These are phyloP conservation scores for Chionomys nivalis DNA, from an alignment of 2,113 vertebrate genomes.

Conservation along the genomic window DNA sequence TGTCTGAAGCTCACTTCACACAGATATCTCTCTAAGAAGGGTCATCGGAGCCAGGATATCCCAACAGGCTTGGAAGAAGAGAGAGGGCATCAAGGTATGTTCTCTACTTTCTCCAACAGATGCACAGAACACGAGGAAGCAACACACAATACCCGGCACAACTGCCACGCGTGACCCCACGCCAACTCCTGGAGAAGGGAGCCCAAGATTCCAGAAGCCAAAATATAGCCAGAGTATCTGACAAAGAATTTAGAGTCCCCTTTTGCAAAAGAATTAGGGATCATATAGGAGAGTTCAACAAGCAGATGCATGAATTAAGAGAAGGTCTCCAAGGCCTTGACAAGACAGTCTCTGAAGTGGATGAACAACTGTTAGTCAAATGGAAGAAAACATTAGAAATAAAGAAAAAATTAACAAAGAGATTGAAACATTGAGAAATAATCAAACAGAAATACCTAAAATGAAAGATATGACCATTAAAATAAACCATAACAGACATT, in stretches of 20 bases:
- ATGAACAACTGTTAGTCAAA: not conserved
- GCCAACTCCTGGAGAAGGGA: not conserved
- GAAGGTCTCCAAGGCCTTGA: not conserved
- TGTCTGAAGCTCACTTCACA: not conserved
- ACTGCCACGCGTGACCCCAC: not conserved
- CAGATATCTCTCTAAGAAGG: not conserved
- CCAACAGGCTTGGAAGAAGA: not conserved
- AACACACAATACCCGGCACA: not conserved
- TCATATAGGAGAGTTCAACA: not conserved
- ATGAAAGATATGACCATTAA: not conserved
- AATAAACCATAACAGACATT: not conserved
- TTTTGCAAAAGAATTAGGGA: not conserved
- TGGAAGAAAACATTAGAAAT: not conserved
- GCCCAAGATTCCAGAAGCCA: not conserved
- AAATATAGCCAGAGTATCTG: not conserved
- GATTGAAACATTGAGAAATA: not conserved
- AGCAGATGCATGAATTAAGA: not conserved
- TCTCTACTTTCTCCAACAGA: not conserved
- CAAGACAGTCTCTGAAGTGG: not conserved
- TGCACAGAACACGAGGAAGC: not conserved
- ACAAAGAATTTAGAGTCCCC: not conserved
- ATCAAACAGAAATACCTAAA: not conserved
- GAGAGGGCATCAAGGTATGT: too few species aligned
- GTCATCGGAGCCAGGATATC: not conserved
- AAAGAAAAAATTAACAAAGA: not conserved